Evolutionary conservation across 2,888 invertebrate species (phyloP), one percentile per base, ranked within the genome.

Genomic region (Clunio marinus): DNA sequence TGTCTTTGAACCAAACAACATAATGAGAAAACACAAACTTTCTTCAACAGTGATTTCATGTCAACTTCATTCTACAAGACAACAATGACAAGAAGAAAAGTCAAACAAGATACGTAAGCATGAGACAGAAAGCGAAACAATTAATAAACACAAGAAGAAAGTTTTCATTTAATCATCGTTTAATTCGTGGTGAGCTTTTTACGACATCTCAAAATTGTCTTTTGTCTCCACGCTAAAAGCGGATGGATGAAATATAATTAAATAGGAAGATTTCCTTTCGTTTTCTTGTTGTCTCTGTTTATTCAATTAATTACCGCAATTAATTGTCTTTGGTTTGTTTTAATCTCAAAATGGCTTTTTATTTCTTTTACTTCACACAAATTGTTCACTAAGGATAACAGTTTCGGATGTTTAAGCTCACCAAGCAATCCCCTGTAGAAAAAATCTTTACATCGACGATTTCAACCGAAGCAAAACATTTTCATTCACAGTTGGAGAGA

Each of bases 161-260:
- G n/a, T 20, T 51, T 41, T n/a, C 51, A 51, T 51, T 51, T 51
- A 51, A 51, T 51, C 51, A 51, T 51, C 51, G 22, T 51, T 51
- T 51, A 51, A 51, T 51, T 51, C 51, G n/a, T 17, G 51, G 51
- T 51, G 51, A 51, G 51, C 51, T 51, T 51, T 51, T 51, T 51
- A 22, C 51, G n/a, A n/a, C 51, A 51, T 7, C 51, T 32, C 5
- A 32, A 13, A 32, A 32, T n/a, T 32, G 35, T 32, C 35, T 32
- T 32, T 32, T 32, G 5, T 32, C 35, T 32, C 35, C 20, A 22
- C 17, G n/a, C 51, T n/a, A 51, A 51, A 51, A 51, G n/a, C n/a
- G n/a, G n/a, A n/a, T n/a, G n/a, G n/a, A n/a, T 32, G 35, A 22
- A 51, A 22, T 20, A 51, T 51, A 51, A 51, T 51, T 51, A 51